phyloP scores from a whole-genome alignment of 2,797 vertebrate species.

The Esox masquinongy region DNA sequence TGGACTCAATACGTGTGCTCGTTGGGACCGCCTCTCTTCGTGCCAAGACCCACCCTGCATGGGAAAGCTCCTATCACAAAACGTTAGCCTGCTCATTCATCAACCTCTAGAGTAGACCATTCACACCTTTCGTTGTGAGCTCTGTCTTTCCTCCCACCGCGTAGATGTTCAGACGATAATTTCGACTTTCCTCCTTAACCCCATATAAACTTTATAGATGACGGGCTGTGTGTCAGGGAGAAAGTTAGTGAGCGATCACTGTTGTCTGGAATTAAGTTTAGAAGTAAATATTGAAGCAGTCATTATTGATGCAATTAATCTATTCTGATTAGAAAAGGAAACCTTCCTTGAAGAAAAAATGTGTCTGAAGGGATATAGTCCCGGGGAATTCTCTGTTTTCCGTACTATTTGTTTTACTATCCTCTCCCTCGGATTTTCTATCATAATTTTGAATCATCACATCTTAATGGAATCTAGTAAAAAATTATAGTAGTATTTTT shows the following conservation, averaged over 20 bases:
- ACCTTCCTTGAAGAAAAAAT: neutral
- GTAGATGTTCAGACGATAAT: neutral
- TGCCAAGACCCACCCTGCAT: conserved; percentile 16
- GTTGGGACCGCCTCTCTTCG: conserved; percentile 43
- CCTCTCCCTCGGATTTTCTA: no score
- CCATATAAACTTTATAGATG: neutral
- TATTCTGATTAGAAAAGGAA: neutral
- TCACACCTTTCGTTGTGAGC: conserved; percentile 41
- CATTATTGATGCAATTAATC: neutral
- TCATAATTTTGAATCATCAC: no score
- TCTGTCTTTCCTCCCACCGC: conserved; percentile 4
- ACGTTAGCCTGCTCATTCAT: conserved; percentile 29
- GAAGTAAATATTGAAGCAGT: neutral
- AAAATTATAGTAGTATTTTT: no score
- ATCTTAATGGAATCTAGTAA: no score
- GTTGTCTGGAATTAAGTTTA: neutral
- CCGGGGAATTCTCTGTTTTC: neutral
- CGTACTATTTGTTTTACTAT: neutral
- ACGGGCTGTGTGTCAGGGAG: no score
- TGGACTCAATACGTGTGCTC: conserved; percentile 32
- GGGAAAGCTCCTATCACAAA: conserved; percentile 53
- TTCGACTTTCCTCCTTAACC: neutral
- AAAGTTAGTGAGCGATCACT: neutral
- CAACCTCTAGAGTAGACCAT: conserved; percentile 41
- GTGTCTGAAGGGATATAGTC: neutral